Percentiles rank a stretch among this genome's conserved stretches.
Conservation (phyloP, 2,888 invertebrate species). For the Ophion ventricosus region DNA sequence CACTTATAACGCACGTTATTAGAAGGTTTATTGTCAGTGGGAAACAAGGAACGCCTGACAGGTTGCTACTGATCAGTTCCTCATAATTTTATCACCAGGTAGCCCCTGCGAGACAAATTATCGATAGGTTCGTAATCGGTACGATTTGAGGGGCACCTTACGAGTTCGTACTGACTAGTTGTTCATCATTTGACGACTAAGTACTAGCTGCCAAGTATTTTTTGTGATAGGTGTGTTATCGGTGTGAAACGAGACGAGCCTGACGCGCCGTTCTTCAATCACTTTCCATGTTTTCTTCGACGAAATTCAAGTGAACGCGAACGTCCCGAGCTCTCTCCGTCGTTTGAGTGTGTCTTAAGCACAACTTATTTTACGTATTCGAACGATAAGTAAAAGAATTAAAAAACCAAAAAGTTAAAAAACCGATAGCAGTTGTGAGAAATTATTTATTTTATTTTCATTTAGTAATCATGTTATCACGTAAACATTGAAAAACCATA, state of each 20-base stretch:
- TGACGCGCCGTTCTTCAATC: constrained; percentile 15
- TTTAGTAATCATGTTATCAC: too few species aligned
- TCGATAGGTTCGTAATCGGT: constrained; percentile 8
- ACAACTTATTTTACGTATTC: too few species aligned
- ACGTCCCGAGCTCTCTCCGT: too few species aligned
- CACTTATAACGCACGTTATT: constrained; percentile 7
- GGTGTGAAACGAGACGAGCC: background rate
- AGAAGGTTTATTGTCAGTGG: background rate
- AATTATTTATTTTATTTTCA: too few species aligned
- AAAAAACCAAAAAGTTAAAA: too few species aligned
- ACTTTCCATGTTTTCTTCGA: constrained; percentile 10
- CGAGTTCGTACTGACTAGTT: constrained; percentile 9
- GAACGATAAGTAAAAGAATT: too few species aligned
- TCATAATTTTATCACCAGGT: constrained; percentile 10
- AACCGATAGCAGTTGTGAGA: too few species aligned
- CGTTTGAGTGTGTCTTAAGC: too few species aligned
- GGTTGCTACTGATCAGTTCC: constrained; percentile 12
- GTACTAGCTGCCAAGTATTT: constrained; percentile 1
- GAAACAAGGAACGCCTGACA: constrained; percentile 9
- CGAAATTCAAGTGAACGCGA: too few species aligned
- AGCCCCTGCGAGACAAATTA: constrained; percentile 11
- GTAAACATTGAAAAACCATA: too few species aligned
- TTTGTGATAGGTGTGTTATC: constrained; percentile 11
- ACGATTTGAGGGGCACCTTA: constrained; percentile 15
- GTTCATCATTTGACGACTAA: constrained; percentile 12